These are phyloP conservation scores for Leucophenga varia DNA, from an alignment of 1,140 invertebrate genomes.

Conservation along the genomic window DNA sequence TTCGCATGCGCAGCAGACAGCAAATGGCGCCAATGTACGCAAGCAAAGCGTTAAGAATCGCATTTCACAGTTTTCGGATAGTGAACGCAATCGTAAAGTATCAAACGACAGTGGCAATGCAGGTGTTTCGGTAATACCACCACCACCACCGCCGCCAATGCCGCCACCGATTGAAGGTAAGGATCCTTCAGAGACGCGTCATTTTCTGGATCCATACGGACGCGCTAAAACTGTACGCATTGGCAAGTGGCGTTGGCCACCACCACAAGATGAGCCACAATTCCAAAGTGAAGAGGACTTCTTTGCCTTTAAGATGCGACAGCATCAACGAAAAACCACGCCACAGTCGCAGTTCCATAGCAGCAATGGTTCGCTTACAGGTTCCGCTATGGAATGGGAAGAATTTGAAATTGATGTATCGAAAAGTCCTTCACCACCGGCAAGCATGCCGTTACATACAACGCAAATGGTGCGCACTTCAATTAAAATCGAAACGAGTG, in stretches of 20 bases:
- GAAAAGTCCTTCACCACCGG: conserved; percentile 36
- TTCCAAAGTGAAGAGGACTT: conserved; percentile 73
- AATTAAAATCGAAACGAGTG: conserved; percentile 31
- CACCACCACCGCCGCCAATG: conserved; percentile 83
- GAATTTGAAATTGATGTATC: conserved; percentile 71
- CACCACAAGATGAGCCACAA: conserved; percentile 75
- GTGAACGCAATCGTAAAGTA: conserved; percentile 61
- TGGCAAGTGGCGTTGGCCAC: conserved; percentile 96
- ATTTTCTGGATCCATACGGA: conserved; percentile 88
- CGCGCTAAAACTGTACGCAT: conserved; percentile 93
- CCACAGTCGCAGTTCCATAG: conserved; percentile 60
- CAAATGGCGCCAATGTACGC: conserved; percentile 24
- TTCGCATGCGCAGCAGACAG: too few relatives aligned
- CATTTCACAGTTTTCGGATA: conserved; percentile 38
- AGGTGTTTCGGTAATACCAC: conserved; percentile 61
- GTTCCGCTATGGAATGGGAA: conserved; percentile 70
- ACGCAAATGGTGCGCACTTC: conserved; percentile 31
- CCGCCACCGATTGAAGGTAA: conserved; percentile 77
- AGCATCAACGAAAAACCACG: conserved; percentile 77
- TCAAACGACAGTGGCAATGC: conserved; percentile 62
- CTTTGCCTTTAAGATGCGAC: conserved; percentile 85
- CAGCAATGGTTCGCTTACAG: conserved; percentile 25
- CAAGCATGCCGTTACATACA: conserved; percentile 7
- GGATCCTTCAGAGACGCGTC: conserved; percentile 74
- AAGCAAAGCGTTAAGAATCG: conserved; percentile 38